Evolutionary conservation across 1,140 invertebrate species (phyloP), one percentile per base, ranked within the genome.

Genomic region (Lucilia cuprina): DNA sequence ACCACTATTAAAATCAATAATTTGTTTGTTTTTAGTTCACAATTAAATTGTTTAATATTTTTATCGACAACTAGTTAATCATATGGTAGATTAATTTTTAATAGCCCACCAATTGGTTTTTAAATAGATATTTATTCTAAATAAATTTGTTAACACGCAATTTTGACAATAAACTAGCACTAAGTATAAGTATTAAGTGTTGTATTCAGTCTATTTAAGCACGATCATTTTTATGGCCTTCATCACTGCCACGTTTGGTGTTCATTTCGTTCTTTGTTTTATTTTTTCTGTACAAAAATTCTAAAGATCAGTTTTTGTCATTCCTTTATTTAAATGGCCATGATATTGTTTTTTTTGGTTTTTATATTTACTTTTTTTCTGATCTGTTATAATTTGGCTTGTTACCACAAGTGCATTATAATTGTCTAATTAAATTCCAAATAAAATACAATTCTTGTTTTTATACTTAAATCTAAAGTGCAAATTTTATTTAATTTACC

Each of bases 11-110:
- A 70, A 30, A 70, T 70, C n/a, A 70, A 70, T 70, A 70, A 70
- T 70, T 70, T 70, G 65, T 70, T 70, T 21, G 19, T 70, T 70
- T 70, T n/a, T 70, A 70, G 65, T 21, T 70, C 65, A 70, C 19
- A 70, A 21, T 21, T 19, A 70, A 21, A 19, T 19, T 21, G 17
- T 70, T 70, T 70, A 70, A 60, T 60, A 60, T n/a, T 17, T 60
- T 60, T 60, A 60, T 60, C 17, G 50, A 70, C 17, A 70, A 70
- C 65, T 17, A 70, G 19, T 70, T 21, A 70, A 70, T 70, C 5
- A 70, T 70, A 70, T 5, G 10, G 65, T 70, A 21, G 19, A 70
- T 70, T 70, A 7, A 70, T 19, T 70, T 70, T 21, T 70, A 70
- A 70, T 70, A 55, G 65, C 8, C 5, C n/a, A 5, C 17, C 50